phyloP scores from a whole-genome alignment of 2,797 vertebrate genomes.

The Chloroceryle inda region DNA sequence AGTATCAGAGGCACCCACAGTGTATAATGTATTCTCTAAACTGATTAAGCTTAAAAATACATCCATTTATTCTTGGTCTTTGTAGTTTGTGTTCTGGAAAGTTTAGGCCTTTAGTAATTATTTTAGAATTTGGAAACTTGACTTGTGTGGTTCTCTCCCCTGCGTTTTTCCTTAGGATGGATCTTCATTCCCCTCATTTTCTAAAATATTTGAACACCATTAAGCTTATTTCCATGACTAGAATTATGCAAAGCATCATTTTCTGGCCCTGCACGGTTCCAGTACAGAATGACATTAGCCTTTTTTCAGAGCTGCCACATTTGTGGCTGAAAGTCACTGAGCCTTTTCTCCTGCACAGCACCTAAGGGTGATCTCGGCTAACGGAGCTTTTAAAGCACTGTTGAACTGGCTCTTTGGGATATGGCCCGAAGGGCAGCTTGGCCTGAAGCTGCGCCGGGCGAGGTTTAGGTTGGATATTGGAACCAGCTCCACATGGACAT shows the following conservation, averaged over 20 bases:
- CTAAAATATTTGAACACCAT: not conserved
- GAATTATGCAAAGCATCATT: not conserved
- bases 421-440: no score
- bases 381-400: fast-evolving
- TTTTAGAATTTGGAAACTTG: not conserved
- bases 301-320: not conserved
- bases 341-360: not conserved
- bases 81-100: not conserved
- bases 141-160: fast-evolving
- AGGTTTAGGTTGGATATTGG: no score
- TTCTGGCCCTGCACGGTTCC: not conserved
- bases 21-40: fast-evolving
- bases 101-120: not conserved
- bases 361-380: fast-evolving
- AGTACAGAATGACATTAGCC: not conserved
- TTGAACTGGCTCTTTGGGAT: not conserved
- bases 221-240: not conserved
- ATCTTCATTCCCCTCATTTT: not conserved
- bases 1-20: not conserved
- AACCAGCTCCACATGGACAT: no score
- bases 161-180: not conserved
- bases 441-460: no score
- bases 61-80: not conserved
- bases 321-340: not conserved
- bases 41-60: not conserved